These are phyloP conservation scores for Gonatopus flavifemur DNA, from an alignment of 1,140 invertebrate species.

Conservation along the genomic window DNA sequence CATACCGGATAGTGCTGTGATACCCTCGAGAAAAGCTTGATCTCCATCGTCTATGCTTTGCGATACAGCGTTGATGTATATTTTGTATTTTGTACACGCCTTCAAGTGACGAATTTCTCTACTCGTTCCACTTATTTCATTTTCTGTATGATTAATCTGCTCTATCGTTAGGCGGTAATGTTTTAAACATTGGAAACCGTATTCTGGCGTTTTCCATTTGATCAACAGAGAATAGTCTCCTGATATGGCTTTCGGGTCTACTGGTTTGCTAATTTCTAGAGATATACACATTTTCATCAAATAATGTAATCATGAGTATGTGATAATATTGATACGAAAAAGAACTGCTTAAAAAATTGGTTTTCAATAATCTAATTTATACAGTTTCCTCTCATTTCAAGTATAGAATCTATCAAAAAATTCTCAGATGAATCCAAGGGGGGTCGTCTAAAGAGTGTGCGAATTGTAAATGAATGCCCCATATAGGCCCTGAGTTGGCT, in stretches of 20 bases:
- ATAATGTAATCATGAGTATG: background rate
- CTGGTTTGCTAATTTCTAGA: conserved; percentile 29
- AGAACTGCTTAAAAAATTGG: too few species aligned
- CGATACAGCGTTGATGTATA: conserved; percentile 29
- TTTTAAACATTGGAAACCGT: conserved; percentile 28
- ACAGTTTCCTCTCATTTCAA: too few species aligned
- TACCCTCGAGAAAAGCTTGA: background rate
- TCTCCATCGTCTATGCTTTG: conserved; percentile 12
- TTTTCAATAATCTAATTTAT: too few species aligned
- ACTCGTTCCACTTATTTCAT: conserved; percentile 14
- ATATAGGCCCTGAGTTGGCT: too few species aligned
- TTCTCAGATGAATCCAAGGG: too few species aligned
- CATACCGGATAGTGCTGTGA: conserved; percentile 21
- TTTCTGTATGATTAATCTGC: background rate
- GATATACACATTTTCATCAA: background rate
- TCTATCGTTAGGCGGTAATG: conserved; percentile 31
- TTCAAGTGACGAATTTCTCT: conserved; percentile 21
- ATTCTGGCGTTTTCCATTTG: conserved; percentile 31
- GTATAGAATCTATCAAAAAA: too few species aligned
- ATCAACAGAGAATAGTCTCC: conserved; percentile 24
- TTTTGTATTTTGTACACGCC: conserved; percentile 31
- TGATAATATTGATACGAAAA: background rate
- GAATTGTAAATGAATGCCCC: too few species aligned
- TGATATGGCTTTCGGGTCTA: background rate
- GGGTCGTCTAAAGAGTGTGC: too few species aligned